Evolutionary conservation across 2,797 vertebrate species (phyloP).

Genomic region (Perodicticus potto): DNA sequence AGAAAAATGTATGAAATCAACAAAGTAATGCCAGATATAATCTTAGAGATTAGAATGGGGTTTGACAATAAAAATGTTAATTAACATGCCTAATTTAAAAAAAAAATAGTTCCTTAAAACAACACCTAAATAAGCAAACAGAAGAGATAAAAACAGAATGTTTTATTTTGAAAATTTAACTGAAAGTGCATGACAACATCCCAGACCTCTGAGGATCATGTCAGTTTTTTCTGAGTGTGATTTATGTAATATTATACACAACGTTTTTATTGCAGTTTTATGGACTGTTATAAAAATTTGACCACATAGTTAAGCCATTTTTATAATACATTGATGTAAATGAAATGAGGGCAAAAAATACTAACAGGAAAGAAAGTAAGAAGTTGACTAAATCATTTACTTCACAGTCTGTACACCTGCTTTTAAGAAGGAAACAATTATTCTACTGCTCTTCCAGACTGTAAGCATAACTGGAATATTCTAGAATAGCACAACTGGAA

Average conservation of each 20-base stretch:
- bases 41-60: constrained; percentile 8
- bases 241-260: background rate
- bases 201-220: background rate
- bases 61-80: constrained; percentile 65
- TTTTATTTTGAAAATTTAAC: constrained; percentile 53
- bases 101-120: background rate
- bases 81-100: constrained; percentile 4
- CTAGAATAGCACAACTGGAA: background rate
- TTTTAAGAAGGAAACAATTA: background rate
- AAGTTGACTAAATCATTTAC: background rate
- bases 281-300: constrained; percentile 60
- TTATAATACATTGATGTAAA: constrained; percentile 57
- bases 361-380: background rate
- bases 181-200: background rate
- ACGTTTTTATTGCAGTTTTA: constrained; percentile 39
- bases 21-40: constrained; percentile 2
- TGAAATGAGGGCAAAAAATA: background rate
- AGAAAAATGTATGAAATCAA: background rate
- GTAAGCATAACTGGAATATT: background rate
- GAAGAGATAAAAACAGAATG: background rate
- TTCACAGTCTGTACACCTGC: background rate
- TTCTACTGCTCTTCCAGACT: background rate
- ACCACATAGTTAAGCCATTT: constrained; percentile 52
- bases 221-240: background rate
- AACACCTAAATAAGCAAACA: background rate